phyloP scores from a whole-genome alignment of 1,140 invertebrate species.

The Camponotus vicinus region DNA sequence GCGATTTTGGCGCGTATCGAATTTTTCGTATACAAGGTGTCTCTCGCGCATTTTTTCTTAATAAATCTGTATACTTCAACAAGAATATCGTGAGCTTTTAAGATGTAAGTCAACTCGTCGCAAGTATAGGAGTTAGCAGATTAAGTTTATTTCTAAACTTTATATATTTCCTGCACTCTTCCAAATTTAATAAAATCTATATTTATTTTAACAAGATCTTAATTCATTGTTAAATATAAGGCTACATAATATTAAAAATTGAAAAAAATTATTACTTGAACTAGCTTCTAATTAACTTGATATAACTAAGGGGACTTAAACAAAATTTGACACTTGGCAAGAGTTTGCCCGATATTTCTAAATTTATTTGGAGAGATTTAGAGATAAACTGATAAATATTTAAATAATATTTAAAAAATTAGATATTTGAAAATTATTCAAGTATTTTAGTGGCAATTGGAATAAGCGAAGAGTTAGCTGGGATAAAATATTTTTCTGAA shows the following conservation, averaged over 20 bases:
- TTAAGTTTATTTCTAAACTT: constrained; percentile 33
- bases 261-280: too few species aligned
- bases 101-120: background rate
- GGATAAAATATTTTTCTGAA: background rate
- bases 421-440: background rate
- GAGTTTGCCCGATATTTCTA: too few species aligned
- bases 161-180: background rate
- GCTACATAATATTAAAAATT: too few species aligned
- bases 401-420: background rate
- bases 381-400: too few species aligned
- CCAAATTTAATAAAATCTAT: constrained; percentile 10
- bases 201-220: too few species aligned
- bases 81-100: background rate
- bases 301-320: too few species aligned
- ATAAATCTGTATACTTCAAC: background rate
- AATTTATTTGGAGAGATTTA: too few species aligned
- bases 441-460: background rate
- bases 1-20: background rate
- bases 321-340: too few species aligned
- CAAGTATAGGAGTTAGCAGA: background rate
- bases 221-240: too few species aligned
- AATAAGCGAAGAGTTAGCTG: background rate
- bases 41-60: background rate
- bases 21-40: background rate
- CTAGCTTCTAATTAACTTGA: too few species aligned